Conservation (phyloP, 2,797 vertebrate genomes). For the Poliocrania exsul region DNA sequence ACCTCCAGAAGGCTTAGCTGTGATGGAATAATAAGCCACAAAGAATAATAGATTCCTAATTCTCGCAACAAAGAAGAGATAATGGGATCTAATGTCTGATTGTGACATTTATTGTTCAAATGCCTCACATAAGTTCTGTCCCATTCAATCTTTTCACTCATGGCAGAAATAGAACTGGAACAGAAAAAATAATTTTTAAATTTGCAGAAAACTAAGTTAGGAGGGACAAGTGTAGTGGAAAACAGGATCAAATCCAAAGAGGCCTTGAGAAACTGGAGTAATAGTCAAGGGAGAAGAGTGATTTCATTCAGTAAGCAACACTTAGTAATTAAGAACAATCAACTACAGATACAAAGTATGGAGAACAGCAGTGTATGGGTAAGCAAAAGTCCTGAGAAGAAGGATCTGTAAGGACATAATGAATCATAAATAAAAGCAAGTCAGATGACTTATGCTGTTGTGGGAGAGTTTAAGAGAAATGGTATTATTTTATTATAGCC, state of each 20-base stretch:
- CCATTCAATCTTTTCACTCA: not conserved
- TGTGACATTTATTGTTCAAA: not conserved
- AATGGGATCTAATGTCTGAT: not conserved
- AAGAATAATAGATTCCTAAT: not conserved
- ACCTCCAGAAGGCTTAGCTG: not conserved
- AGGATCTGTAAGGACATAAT: not conserved
- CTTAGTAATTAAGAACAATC: not conserved
- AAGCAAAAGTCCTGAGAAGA: not conserved
- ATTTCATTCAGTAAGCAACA: not conserved
- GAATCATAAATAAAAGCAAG: not conserved
- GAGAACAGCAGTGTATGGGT: not conserved
- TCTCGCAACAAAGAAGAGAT: not conserved
- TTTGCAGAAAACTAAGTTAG: not conserved
- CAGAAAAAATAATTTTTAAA: not conserved
- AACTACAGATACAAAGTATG: not conserved
- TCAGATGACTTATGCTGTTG: not conserved
- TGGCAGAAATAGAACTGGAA: not conserved
- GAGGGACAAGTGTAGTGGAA: not conserved
- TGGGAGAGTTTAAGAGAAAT: not conserved
- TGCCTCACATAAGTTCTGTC: not conserved
- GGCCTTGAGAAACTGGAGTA: not conserved
- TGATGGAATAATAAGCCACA: not conserved
- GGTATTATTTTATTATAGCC: not conserved
- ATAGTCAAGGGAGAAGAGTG: not conserved
- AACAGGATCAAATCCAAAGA: not conserved